These are phyloP conservation scores for Drosophila novamexicana DNA, from an alignment of 1,140 invertebrate genomes.

Conservation along the genomic window DNA sequence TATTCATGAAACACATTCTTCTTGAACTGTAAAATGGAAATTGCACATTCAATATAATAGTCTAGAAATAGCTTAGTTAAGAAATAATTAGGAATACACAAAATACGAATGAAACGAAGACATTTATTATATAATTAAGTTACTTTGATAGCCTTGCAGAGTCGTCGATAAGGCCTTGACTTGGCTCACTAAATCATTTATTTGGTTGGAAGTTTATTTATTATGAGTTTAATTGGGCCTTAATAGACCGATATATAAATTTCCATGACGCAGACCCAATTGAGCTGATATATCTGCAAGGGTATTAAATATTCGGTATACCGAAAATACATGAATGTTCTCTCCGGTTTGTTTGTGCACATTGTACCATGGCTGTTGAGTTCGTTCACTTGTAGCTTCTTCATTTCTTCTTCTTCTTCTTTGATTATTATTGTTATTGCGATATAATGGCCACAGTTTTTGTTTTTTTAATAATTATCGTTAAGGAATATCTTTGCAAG, in stretches of 20 bases:
- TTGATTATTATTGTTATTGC: conserved; percentile 25
- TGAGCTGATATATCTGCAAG: conserved; percentile 3
- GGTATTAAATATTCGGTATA: neutral
- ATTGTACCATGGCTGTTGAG: conserved; percentile 27
- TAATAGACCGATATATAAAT: no score
- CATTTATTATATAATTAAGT: conserved; percentile 4
- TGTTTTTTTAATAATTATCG: conserved; percentile 16
- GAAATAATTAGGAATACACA: conserved; percentile 24
- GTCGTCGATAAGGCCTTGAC: no score
- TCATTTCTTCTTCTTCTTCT: neutral
- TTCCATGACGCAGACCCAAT: neutral
- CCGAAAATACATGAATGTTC: neutral
- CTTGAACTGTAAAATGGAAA: conserved; percentile 38
- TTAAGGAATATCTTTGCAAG: conserved; percentile 53
- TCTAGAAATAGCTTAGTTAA: conserved; percentile 7
- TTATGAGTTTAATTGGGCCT: no score
- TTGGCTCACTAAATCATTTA: no score
- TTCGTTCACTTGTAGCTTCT: conserved; percentile 22
- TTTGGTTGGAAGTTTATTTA: no score
- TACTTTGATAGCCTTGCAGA: neutral
- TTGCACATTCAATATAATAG: conserved; percentile 38
- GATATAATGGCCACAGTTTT: conserved; percentile 44
- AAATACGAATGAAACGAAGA: conserved; percentile 38
- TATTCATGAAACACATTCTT: conserved; percentile 1
- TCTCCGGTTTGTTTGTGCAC: conserved; percentile 37